phyloP scores from a whole-genome alignment of 2,113 vertebrate species.

The Bucco capensis region DNA sequence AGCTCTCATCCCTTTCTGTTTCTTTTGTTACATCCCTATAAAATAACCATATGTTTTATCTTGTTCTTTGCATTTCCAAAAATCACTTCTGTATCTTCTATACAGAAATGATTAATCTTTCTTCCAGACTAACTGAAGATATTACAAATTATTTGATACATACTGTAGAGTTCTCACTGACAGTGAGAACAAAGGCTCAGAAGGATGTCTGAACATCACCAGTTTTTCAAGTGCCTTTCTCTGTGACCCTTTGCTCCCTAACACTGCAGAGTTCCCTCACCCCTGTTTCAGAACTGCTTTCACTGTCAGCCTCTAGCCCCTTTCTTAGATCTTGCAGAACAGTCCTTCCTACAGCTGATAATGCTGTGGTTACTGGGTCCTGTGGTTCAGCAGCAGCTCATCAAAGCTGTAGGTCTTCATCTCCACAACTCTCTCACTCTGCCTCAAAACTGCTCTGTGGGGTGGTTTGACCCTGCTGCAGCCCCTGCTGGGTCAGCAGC shows the following conservation, averaged over 20 bases:
- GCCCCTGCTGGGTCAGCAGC: rapidly evolving
- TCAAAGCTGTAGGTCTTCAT: not conserved
- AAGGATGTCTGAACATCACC: not conserved
- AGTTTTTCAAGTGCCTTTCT: not conserved
- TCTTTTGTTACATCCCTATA: not conserved
- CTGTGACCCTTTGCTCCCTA: not conserved
- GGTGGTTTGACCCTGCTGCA: not conserved
- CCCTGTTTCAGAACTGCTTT: not conserved
- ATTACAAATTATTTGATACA: not conserved
- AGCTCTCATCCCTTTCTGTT: not conserved
- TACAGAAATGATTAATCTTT: not conserved
- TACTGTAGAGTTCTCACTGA: not conserved
- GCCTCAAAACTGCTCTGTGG: not conserved
- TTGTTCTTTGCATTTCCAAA: not conserved
- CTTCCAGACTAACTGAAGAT: not conserved
- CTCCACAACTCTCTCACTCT: not conserved
- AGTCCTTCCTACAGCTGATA: not conserved
- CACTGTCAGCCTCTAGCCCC: not conserved
- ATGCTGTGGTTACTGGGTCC: not conserved
- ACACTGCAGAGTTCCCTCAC: not conserved
- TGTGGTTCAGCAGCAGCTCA: not conserved
- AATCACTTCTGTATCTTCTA: not conserved
- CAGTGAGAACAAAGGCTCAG: not conserved
- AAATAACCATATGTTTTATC: not conserved
- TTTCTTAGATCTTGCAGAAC: not conserved